Percentiles rank a stretch among this genome's conserved stretches.
These are phyloP conservation scores for Lepisosteus osseus DNA, from an alignment of 2,113 vertebrate species.

Conservation along the genomic window DNA sequence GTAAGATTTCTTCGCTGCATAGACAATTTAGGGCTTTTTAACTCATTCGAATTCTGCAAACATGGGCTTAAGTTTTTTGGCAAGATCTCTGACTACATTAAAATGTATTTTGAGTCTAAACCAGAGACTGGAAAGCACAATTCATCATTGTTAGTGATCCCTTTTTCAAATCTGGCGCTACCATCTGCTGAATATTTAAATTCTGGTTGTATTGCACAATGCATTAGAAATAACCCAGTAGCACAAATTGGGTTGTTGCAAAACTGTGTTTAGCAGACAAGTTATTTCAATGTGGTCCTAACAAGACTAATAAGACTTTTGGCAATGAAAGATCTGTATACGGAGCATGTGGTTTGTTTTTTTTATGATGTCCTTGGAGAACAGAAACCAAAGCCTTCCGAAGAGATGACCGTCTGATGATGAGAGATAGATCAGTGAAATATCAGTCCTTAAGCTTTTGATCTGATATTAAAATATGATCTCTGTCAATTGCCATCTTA, in stretches of 20 bases:
- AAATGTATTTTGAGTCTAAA: slow-evolving; percentile 13
- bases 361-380: neutral
- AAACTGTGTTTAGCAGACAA: no score
- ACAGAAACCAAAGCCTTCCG: slow-evolving; percentile 10
- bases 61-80: neutral
- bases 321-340: no score
- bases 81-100: neutral
- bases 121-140: slow-evolving; percentile 11
- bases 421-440: slow-evolving; percentile 42
- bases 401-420: slow-evolving; percentile 40
- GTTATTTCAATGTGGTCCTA: no score
- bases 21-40: neutral
- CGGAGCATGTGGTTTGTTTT: neutral
- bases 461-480: no score
- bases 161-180: neutral
- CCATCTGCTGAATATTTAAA: slow-evolving; percentile 13
- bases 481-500: no score
- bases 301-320: no score
- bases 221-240: slow-evolving; percentile 1
- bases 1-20: neutral
- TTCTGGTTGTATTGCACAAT: slow-evolving; percentile 3
- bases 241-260: neutral
- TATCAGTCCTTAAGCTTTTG: slow-evolving; percentile 20
- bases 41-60: neutral
- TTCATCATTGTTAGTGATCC: slow-evolving; percentile 10